phyloP scores from a whole-genome alignment of 2,113 vertebrate genomes.

The Neopipo cinnamomea region DNA sequence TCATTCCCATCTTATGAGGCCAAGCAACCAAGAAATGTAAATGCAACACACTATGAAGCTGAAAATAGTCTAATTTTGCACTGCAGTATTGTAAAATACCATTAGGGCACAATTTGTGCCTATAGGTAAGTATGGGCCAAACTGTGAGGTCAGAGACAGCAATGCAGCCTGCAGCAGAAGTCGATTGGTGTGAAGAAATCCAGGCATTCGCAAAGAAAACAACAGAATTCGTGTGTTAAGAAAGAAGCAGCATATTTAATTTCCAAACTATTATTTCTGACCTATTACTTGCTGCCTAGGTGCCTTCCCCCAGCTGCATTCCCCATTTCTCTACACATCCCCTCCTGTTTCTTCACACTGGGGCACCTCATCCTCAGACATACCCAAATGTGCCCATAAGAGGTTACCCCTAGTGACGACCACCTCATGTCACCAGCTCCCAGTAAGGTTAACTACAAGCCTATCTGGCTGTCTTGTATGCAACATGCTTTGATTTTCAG shows the following conservation, averaged over 20 bases:
- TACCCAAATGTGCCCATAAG: not conserved
- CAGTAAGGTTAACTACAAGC: not conserved
- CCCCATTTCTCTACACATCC: not conserved
- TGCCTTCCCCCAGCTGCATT: not conserved
- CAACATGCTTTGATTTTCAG: not conserved
- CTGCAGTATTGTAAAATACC: not conserved
- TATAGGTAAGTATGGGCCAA: not conserved
- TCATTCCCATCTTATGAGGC: not conserved
- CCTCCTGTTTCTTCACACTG: not conserved
- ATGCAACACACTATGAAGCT: not conserved
- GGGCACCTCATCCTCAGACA: not conserved
- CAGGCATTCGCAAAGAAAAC: not conserved
- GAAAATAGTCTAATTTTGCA: constrained; percentile 1
- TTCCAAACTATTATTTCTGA: not conserved
- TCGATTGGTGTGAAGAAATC: not conserved
- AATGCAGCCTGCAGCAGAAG: not conserved
- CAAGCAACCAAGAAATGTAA: not conserved
- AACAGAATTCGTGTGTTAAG: not conserved
- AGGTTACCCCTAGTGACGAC: not conserved
- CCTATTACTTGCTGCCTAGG: not conserved
- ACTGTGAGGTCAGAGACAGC: not conserved
- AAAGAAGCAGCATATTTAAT: not conserved
- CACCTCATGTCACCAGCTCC: not conserved
- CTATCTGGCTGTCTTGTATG: not conserved
- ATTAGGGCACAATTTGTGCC: not conserved